Evolutionary conservation across 2,797 vertebrate species (phyloP), one percentile per base, ranked within the genome.

Genomic region (Tokudaia tokunoshimensis): DNA sequence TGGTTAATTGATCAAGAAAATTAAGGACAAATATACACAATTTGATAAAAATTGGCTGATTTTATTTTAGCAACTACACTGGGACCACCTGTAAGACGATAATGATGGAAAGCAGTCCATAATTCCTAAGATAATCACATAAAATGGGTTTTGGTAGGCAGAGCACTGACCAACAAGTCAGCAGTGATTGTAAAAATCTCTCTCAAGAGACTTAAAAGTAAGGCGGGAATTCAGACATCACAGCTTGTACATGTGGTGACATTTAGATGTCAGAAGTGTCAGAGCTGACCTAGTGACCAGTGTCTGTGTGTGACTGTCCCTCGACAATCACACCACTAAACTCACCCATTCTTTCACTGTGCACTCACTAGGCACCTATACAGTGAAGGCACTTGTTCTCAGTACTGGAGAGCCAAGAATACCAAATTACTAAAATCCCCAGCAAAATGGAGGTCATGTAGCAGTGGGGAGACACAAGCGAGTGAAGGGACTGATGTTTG

Each of bases 181-280:
- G n/a, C 3, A 13, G 14, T 24, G 15, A 88, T 22, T 19, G 7
- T 10, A 37, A 55, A 55, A 61, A 37, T n/a, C 41, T 80, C 65
- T 83, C 50, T 55, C 11, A 93, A 87, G 47, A 93, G 31, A 14
- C 70, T 92, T 78, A 88, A 65, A 82, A 85, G 57, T 41, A 86
- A 86, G 24, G 37, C 34, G 74, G 59, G 17, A 78, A 95, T 57
- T 79, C 63, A 81, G 75, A 80, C 7, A 12, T 12, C 31, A 20
- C 63, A 5, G 22, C 67, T n/a, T 50, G 19, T 37, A 78, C 83
- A 75, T 44, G n/a, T 14, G n/a, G 85, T 47, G 37, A 55, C 29
- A 70, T 57, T 86, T 92, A 80, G 75, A 83, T 37, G 5, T 57
- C 63, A 90, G 83, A 76, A 70, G 72, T 22, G 9, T 44, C 63